phyloP scores from a whole-genome alignment of 2,888 invertebrate genomes.

The Zygothrica quintamaculata region DNA sequence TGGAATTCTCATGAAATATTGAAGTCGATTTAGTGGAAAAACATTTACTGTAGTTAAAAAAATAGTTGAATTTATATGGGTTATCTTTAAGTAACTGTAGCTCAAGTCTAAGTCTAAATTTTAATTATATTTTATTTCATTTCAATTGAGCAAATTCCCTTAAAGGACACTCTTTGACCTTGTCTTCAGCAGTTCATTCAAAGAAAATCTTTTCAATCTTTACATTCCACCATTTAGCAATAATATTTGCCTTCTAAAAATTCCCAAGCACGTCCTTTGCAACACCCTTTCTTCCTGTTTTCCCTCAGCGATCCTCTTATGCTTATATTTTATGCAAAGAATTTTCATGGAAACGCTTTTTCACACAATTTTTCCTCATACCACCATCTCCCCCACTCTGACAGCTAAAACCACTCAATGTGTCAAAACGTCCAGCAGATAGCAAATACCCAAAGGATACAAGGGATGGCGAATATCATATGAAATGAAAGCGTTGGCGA shows the following conservation, averaged over 20 bases:
- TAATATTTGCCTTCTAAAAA: constrained; percentile 32
- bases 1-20: too few relatives aligned
- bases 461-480: constrained; percentile 7
- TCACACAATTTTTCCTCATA: constrained; percentile 29
- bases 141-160: too few relatives aligned
- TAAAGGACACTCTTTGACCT: too few relatives aligned
- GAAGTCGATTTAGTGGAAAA: too few relatives aligned
- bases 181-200: too few relatives aligned
- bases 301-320: not conserved
- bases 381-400: too few relatives aligned
- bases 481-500: constrained; percentile 9
- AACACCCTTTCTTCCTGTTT: too few relatives aligned
- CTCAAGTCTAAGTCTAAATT: too few relatives aligned
- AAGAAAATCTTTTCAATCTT: not conserved
- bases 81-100: too few relatives aligned
- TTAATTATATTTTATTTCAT: too few relatives aligned
- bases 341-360: constrained; percentile 52
- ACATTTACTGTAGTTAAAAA: too few relatives aligned
- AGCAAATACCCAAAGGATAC: not conserved
- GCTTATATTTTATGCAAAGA: constrained; percentile 52
- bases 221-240: constrained; percentile 22
- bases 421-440: constrained; percentile 56
- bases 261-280: constrained; percentile 23
- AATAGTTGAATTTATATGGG: too few relatives aligned
- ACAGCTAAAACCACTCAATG: constrained; percentile 69